Conservation (phyloP, 2,888 invertebrate genomes). For the Ennomos quercinarius region DNA sequence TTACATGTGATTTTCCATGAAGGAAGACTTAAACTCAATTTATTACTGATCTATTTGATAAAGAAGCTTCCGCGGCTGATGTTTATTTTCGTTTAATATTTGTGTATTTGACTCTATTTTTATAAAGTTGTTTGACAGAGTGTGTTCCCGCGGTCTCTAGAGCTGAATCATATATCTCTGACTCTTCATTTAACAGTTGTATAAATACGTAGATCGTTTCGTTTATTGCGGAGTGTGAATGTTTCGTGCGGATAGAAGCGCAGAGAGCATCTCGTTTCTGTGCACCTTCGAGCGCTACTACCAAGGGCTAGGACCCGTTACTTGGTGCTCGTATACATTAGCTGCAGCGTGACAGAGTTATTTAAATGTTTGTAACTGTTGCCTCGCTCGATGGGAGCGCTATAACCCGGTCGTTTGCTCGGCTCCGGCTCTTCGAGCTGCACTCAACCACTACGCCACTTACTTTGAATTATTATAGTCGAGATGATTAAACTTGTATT, state of each 20-base stretch:
- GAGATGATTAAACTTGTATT: slow-evolving; percentile 35
- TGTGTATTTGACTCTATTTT: slow-evolving; percentile 46
- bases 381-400: slow-evolving; percentile 57
- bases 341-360: slow-evolving; percentile 71
- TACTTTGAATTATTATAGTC: slow-evolving; percentile 38
- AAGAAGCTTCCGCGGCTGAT: slow-evolving; percentile 43
- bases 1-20: slow-evolving; percentile 43
- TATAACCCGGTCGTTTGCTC: slow-evolving; percentile 65
- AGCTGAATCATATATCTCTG: slow-evolving; percentile 45
- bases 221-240: slow-evolving; percentile 56
- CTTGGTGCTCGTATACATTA: slow-evolving; percentile 64
- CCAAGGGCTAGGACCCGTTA: slow-evolving; percentile 78
- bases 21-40: slow-evolving; percentile 49
- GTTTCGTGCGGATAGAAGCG: slow-evolving; percentile 42
- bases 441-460: slow-evolving; percentile 44
- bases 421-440: slow-evolving; percentile 35
- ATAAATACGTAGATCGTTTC: slow-evolving; percentile 57
- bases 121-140: slow-evolving; percentile 46
- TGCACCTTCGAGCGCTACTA: slow-evolving; percentile 51
- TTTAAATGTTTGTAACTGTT: slow-evolving; percentile 78
- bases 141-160: slow-evolving; percentile 32
- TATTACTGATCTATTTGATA: slow-evolving; percentile 48
- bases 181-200: slow-evolving; percentile 58
- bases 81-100: slow-evolving; percentile 39
- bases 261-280: slow-evolving; percentile 41